phyloP scores from a whole-genome alignment of 2,113 vertebrate genomes.

The Agapornis roseicollis region DNA sequence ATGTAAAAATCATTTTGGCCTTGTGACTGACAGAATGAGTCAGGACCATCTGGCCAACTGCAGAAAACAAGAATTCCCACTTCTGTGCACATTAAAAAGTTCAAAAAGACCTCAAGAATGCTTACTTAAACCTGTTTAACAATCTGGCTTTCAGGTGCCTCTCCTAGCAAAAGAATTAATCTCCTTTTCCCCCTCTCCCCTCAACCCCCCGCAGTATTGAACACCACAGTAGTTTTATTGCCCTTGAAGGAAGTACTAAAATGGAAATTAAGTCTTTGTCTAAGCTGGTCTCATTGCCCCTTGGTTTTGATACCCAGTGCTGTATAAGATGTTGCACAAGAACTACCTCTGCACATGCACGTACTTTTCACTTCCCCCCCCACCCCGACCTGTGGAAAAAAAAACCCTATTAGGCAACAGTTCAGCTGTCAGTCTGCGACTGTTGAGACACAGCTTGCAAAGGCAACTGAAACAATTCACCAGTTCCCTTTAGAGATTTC shows the following conservation, averaged over 20 bases:
- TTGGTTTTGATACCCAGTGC: background rate
- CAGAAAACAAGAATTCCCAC: conserved; percentile 2
- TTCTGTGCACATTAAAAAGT: background rate
- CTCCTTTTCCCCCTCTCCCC: background rate
- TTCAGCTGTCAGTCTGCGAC: background rate
- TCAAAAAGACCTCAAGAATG: conserved; percentile 13
- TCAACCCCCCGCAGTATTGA: background rate
- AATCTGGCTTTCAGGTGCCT: background rate
- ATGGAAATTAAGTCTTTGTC: background rate
- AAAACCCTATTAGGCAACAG: background rate
- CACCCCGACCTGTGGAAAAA: background rate
- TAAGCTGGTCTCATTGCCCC: background rate
- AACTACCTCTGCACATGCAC: background rate
- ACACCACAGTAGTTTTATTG: background rate
- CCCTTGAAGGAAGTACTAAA: background rate
- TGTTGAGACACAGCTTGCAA: background rate
- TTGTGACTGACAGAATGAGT: conserved; percentile 23
- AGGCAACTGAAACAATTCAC: background rate
- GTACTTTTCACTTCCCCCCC: background rate
- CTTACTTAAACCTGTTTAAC: background rate
- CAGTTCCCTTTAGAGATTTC: background rate
- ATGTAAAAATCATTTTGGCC: conserved; percentile 10
- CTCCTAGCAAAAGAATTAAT: background rate
- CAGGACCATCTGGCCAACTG: conserved; percentile 23
- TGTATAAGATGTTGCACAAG: background rate